phyloP scores from a whole-genome alignment of 2,113 vertebrate genomes.

The Lamprologus lemairii region DNA sequence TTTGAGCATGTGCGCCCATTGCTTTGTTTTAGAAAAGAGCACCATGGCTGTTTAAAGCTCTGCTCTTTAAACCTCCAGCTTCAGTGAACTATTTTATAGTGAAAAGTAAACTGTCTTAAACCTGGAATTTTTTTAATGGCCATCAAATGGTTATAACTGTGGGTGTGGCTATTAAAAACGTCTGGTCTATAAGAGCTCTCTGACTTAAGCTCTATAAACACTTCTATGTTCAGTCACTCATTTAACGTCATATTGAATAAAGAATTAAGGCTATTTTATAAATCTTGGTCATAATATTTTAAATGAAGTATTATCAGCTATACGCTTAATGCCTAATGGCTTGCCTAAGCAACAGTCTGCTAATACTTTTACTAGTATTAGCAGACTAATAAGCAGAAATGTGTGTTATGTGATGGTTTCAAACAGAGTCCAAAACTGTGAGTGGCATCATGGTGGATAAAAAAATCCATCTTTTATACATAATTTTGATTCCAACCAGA shows the following conservation, averaged over 20 bases:
- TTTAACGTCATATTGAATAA: background rate
- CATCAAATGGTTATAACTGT: background rate
- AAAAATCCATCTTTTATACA: background rate
- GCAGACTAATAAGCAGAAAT: background rate
- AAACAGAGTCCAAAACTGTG: background rate
- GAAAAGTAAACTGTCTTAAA: background rate
- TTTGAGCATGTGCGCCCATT: background rate
- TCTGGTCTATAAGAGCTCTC: background rate
- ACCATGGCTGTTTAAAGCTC: background rate
- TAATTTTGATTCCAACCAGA: background rate
- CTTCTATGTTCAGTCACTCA: background rate
- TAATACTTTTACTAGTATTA: background rate
- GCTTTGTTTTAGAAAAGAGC: background rate
- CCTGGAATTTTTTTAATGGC: background rate
- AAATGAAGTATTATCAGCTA: background rate
- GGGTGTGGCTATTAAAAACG: background rate
- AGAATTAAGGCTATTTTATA: background rate
- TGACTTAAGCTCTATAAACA: background rate
- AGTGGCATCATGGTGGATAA: background rate
- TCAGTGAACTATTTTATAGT: background rate
- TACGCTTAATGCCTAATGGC: background rate
- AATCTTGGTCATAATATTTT: background rate
- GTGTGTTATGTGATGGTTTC: background rate
- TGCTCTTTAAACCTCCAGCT: background rate
- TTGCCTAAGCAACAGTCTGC: background rate